These are phyloP conservation scores for Ceratina australensis DNA, from an alignment of 1,140 invertebrate species.

Conservation along the genomic window DNA sequence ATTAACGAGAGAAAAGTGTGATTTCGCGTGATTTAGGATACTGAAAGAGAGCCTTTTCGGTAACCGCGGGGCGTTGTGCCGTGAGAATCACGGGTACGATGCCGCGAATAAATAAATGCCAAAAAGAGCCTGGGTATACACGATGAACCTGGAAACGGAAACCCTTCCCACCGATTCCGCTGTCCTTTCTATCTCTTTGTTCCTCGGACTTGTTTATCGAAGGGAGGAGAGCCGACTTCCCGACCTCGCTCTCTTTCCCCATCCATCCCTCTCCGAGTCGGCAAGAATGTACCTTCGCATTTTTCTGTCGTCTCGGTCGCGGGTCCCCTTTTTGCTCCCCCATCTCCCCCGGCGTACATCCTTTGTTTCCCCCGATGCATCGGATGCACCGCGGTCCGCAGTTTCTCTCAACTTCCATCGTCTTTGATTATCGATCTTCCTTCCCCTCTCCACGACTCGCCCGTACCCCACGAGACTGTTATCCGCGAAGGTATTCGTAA, in stretches of 20 bases:
- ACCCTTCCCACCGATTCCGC: slow-evolving; percentile 26
- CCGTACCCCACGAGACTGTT: neutral
- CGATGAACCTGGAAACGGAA: slow-evolving; percentile 36
- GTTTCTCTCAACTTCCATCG: slow-evolving; percentile 8
- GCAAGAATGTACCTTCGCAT: slow-evolving; percentile 38
- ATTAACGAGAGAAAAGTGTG: too few relatives aligned
- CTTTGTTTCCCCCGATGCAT: slow-evolving; percentile 32
- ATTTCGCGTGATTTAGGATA: too few relatives aligned
- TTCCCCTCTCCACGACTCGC: neutral
- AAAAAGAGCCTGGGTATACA: slow-evolving; percentile 12
- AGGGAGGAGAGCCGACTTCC: slow-evolving; percentile 21
- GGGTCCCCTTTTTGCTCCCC: neutral
- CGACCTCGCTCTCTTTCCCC: slow-evolving; percentile 8
- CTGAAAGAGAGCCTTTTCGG: neutral
- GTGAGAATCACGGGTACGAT: slow-evolving; percentile 21
- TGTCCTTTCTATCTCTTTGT: slow-evolving; percentile 34
- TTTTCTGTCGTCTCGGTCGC: slow-evolving; percentile 39
- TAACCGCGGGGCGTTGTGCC: neutral
- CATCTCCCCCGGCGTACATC: neutral
- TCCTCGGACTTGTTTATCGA: slow-evolving; percentile 48
- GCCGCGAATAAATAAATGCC: slow-evolving; percentile 50
- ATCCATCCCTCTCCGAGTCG: neutral
- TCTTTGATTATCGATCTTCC: slow-evolving; percentile 31
- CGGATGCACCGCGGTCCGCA: slow-evolving; percentile 29
- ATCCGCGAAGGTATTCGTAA: neutral